Base-by-base conservation (phyloP, 2,113 vertebrate species). In the Romanogobio albipinnatus region DNA sequence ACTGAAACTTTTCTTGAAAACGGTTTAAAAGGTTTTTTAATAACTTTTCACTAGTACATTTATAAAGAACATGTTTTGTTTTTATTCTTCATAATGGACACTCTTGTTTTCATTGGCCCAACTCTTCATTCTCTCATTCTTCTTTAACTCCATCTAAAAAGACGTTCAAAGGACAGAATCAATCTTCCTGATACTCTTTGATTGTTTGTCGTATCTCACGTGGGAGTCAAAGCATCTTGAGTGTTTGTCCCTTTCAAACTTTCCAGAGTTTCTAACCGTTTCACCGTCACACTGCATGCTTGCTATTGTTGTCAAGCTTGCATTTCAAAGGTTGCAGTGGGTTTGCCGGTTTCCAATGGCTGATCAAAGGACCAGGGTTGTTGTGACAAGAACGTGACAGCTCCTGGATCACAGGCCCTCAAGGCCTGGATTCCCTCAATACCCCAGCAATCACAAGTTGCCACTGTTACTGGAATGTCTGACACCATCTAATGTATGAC, bases 311-410 rank as follows among this genome's bases (percentile, higher is more conserved):
- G 76, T 61, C 51, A 47, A 19, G 5, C 76, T 71, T 62, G 66
- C 45, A 73, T 71, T 85, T 85, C 64, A 79, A 85, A 85, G 64
- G 51, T 70, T 85, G 76, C 59, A 14, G n/a, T 58, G n/a, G 49
- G 39, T 62, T 39, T 58, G 76, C 10, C 15, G 47, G 64, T 45
- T 71, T 74, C 76, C 51, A 73, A 45, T 73, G 64, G 64, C 84
- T 85, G 84, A 85, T 85, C 84, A 85, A 80, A 85, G 62, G 33
- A 45, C 1, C 19, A 17, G n/a, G n/a, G n/a, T 56, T 85, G 74
- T 78, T 78, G 62, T 78, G 75, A 66, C 62, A 56, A 45, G 83
- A 47, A 62, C 17, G 61, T 15, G 61, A 84, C 61, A 64, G 17
- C 76, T 71, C 11, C 36, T 59, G 66, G 15, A 80, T 84, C 75